A percentile compares a stretch with the other conserved stretches of the same genome.
Evolutionary conservation across 2,797 vertebrate species (phyloP).

Genomic region (Bradypodion pumilum): DNA sequence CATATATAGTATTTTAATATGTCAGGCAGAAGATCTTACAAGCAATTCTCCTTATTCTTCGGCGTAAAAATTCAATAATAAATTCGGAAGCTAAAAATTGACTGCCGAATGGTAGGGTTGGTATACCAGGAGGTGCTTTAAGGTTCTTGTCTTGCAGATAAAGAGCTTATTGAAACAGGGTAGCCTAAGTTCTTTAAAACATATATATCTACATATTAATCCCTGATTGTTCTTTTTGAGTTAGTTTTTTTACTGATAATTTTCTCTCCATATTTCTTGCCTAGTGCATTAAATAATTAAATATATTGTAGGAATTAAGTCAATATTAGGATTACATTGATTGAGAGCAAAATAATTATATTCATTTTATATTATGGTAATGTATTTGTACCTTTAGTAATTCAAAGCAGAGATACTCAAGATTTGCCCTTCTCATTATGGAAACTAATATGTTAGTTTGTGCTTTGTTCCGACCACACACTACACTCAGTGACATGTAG

Average conservation of each 20-base stretch:
- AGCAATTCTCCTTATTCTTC: background rate
- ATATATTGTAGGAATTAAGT: background rate
- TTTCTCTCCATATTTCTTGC: slow-evolving; percentile 5
- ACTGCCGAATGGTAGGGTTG: background rate
- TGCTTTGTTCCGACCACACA: background rate
- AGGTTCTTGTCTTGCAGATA: background rate
- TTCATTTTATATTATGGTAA: background rate
- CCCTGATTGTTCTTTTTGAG: no score
- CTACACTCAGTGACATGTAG: no score
- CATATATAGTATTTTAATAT: background rate
- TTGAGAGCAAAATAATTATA: background rate
- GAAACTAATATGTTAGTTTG: background rate
- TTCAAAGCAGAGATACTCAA: background rate
- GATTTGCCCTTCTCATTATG: background rate
- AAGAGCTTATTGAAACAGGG: background rate
- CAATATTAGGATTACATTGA: slow-evolving; percentile 1
- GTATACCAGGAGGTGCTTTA: background rate
- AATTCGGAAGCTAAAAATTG: background rate
- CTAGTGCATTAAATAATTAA: background rate
- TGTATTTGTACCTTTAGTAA: background rate
- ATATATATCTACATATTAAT: background rate
- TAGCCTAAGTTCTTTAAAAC: background rate
- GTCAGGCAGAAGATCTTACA: background rate
- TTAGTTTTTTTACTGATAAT: background rate
- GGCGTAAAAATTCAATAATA: background rate